Percentiles rank a stretch among this genome's conserved stretches.
Conservation (phyloP, 1,140 invertebrate genomes). For the Drosophila novamexicana region DNA sequence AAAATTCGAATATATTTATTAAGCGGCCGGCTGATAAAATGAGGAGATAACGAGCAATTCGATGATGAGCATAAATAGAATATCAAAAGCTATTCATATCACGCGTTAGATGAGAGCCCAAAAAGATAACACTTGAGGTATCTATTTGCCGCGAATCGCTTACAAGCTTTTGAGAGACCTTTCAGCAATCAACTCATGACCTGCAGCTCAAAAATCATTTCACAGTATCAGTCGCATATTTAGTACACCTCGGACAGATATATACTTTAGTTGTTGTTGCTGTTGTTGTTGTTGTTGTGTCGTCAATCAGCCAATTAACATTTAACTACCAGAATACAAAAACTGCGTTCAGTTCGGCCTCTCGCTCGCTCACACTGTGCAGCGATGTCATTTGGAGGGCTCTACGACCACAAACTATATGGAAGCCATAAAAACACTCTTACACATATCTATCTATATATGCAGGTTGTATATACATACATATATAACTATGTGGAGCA, state of each 20-base stretch:
- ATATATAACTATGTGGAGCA: not conserved
- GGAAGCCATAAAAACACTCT: conserved; percentile 39
- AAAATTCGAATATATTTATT: too few relatives aligned
- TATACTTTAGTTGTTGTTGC: not conserved
- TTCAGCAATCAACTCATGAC: conserved; percentile 34
- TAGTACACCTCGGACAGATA: conserved; percentile 12
- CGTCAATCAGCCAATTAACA: conserved; percentile 70
- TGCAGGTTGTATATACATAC: not conserved
- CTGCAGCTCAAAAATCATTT: conserved; percentile 18
- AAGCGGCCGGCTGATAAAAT: too few relatives aligned
- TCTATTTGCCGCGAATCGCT: too few relatives aligned
- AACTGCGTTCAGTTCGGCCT: conserved; percentile 1
- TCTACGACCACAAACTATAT: not conserved
- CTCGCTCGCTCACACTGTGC: conserved; percentile 3
- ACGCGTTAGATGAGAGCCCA: too few relatives aligned
- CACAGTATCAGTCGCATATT: conserved; percentile 10
- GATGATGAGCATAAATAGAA: too few relatives aligned
- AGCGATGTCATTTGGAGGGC: conserved; percentile 15
- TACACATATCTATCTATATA: conserved; percentile 6
- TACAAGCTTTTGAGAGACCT: conserved; percentile 12
- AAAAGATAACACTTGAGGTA: too few relatives aligned
- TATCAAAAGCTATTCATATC: too few relatives aligned
- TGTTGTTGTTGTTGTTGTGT: conserved; percentile 12
- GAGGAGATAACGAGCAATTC: too few relatives aligned
- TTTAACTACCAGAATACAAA: conserved; percentile 51